Conservation (phyloP, 1,140 invertebrate species). For the Vanessa tameamea region DNA sequence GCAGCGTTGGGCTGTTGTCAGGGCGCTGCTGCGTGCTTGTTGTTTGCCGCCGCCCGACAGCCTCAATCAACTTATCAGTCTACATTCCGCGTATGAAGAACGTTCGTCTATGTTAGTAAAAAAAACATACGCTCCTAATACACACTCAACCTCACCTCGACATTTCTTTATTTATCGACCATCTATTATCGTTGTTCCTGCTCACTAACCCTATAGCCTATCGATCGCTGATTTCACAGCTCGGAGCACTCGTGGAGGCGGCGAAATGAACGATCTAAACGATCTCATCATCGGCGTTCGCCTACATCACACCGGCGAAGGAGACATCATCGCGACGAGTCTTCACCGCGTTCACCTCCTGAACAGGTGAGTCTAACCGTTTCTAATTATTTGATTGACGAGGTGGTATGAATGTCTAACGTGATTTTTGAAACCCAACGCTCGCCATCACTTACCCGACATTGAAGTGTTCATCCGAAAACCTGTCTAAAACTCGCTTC, state of each 20-base stretch:
- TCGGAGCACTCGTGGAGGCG: conserved; percentile 83
- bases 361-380: conserved; percentile 74
- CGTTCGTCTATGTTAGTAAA: conserved; percentile 72
- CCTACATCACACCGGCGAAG: conserved; percentile 82
- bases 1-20: conserved; percentile 58
- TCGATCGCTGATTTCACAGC: conserved; percentile 80
- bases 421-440: conserved; percentile 59
- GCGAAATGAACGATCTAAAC: conserved; percentile 83
- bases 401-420: conserved; percentile 58
- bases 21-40: conserved; percentile 65
- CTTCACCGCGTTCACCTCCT: conserved; percentile 77
- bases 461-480: conserved; percentile 70
- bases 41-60: conserved; percentile 69
- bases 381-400: conserved; percentile 55
- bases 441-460: conserved; percentile 53
- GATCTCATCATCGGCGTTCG: conserved; percentile 83
- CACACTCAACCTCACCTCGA: conserved; percentile 63
- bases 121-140: conserved; percentile 45
- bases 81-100: conserved; percentile 55
- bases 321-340: conserved; percentile 82
- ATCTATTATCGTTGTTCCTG: conserved; percentile 46
- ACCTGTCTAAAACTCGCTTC: conserved; percentile 47
- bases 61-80: conserved; percentile 60
- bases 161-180: conserved; percentile 47
- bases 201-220: conserved; percentile 74